Percentiles rank a stretch among this genome's conserved stretches.
Conservation (phyloP, 2,797 vertebrate species). For the Perodicticus potto region DNA sequence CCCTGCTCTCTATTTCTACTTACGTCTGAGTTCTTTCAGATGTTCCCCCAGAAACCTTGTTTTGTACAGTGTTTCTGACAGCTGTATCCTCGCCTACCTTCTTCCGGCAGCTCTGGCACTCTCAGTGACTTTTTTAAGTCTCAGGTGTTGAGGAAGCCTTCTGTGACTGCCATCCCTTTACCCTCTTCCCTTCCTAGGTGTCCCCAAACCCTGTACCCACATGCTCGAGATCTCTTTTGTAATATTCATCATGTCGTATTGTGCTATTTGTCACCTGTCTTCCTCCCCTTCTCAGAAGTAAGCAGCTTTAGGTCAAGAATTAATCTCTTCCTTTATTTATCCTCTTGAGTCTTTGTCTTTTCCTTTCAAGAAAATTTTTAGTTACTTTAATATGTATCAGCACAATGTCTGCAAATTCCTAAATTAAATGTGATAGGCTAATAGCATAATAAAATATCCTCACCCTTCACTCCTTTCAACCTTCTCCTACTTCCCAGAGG, state of each 20-base stretch:
- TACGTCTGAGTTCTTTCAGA: neutral
- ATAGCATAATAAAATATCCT: neutral
- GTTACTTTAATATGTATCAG: neutral
- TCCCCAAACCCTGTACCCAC: neutral
- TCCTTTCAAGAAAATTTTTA: neutral
- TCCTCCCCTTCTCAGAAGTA: neutral
- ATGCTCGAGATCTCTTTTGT: neutral
- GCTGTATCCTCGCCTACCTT: neutral
- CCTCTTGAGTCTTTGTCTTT: neutral
- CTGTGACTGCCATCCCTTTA: no score
- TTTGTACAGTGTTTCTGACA: neutral
- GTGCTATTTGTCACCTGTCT: neutral
- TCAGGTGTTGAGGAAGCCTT: neutral
- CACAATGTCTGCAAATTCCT: neutral
- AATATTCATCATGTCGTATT: neutral
- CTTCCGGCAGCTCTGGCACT: neutral
- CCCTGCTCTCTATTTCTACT: fast-evolving
- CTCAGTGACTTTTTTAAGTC: neutral
- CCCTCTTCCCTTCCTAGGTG: neutral
- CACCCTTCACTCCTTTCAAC: neutral
- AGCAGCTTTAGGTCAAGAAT: neutral
- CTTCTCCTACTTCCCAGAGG: neutral
- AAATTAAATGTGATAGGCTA: neutral
- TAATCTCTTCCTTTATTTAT: neutral
- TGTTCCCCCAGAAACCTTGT: neutral